Evolutionary conservation across 2,888 invertebrate species (phyloP), one percentile per base, ranked within the genome.

Genomic region (Spilarctia lutea): DNA sequence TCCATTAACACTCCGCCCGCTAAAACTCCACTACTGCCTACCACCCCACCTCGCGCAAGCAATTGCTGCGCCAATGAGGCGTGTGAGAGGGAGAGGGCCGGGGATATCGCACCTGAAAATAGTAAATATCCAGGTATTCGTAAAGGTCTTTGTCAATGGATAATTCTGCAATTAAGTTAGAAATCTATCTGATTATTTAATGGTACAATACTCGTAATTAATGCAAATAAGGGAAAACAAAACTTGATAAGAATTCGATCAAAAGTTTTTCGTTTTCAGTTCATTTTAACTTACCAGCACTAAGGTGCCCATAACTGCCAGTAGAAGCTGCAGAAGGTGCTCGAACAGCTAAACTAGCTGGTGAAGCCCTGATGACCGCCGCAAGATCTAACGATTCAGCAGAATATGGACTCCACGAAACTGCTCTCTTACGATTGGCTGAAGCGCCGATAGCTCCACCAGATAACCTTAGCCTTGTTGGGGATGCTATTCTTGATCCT

Each of bases 301-400:
- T 99, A 81, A 99, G 97, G 95, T 99, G 99, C 33, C 99, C 99
- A 96, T 99, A 99, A 79, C 99, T 99, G 68, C 99, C 99, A 86
- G 99, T 99, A 18, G 96, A 96, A 0, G 95, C 95, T 10, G 98
- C 98, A 48, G 98, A 98, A 27, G 98, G 98, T 78, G 98, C 98
- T 81, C 99, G 96, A 0, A 98, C 98, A 30, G 98, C 98, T 83
- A 99, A 95, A 39, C 99, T 99, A 85, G 98, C 98, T 10, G 99
- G 99, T 11, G 99, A 99, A 85, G 99, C 99, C 77, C 99, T 97
- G 85, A 99, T 99, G 96, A 99, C 98, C 73, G 99, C 99, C 89
- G 99, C 99, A 89, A 99, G 97, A 95, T 99, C 99, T 75, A 96
- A 81, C 83, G 99, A 98, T 75, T 98, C 98, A 84, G 99, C 99